phyloP scores from a whole-genome alignment of 2,888 invertebrate genomes.

The Cecidostiba fungosa region DNA sequence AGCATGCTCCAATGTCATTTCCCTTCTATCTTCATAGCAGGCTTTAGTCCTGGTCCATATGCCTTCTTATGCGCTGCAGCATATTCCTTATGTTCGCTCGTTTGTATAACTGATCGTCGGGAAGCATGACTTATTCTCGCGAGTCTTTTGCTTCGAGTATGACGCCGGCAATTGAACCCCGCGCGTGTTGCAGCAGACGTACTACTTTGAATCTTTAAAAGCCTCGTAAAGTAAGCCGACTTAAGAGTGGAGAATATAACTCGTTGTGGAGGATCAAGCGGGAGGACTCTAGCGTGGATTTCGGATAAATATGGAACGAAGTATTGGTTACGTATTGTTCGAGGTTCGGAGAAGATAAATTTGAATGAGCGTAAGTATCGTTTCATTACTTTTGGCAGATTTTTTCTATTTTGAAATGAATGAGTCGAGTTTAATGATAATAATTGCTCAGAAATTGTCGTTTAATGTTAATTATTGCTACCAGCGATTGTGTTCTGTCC shows the following conservation, averaged over 20 bases:
- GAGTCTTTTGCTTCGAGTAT: slow-evolving; percentile 50
- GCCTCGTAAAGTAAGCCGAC: slow-evolving; percentile 59
- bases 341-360: not conserved
- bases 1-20: slow-evolving; percentile 41
- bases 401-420: not conserved
- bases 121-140: slow-evolving; percentile 63
- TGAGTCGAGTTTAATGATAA: not conserved
- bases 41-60: not conserved
- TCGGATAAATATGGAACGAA: slow-evolving; percentile 40
- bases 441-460: not conserved
- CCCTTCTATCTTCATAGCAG: not conserved
- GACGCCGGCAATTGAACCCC: slow-evolving; percentile 58
- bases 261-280: slow-evolving; percentile 13
- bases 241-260: slow-evolving; percentile 49
- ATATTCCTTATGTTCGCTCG: slow-evolving; percentile 53
- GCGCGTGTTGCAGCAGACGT: not conserved
- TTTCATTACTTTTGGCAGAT: not conserved
- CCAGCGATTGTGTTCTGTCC: not conserved
- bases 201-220: slow-evolving; percentile 60
- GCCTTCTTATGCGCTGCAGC: slow-evolving; percentile 8
- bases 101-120: slow-evolving; percentile 64
- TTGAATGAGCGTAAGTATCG: too few species aligned
- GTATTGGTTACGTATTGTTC: not conserved
- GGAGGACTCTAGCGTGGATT: slow-evolving; percentile 19
- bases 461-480: not conserved